Percentiles rank a stretch among this genome's conserved stretches.
Conservation (phyloP, 2,797 vertebrate species). For the Holocentrus rufus region DNA sequence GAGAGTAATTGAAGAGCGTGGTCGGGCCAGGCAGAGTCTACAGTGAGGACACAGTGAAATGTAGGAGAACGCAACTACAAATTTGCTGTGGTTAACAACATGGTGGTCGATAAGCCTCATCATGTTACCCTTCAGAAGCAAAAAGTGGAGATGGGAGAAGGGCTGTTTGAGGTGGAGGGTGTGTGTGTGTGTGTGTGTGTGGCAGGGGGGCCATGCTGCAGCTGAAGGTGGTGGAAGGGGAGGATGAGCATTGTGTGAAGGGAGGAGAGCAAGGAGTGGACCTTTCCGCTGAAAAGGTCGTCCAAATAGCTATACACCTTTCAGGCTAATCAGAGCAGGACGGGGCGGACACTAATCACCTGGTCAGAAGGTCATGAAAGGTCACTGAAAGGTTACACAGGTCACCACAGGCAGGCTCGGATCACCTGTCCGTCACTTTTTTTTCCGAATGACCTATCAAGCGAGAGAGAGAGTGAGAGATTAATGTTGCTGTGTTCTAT, state of each 20-base stretch:
- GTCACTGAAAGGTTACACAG: conserved; percentile 77
- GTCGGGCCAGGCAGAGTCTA: conserved; percentile 33
- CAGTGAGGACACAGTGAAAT: conserved; percentile 57
- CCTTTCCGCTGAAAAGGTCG: conserved; percentile 79
- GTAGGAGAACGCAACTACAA: conserved; percentile 68
- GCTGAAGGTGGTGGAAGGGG: conserved; percentile 52
- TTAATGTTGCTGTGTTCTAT: conserved; percentile 47
- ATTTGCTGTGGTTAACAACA: conserved; percentile 79
- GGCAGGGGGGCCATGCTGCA: conserved; percentile 35
- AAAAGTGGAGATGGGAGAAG: conserved; percentile 71
- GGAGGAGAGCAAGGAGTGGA: conserved; percentile 59
- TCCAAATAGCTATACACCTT: conserved; percentile 69
- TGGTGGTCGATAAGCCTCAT: conserved; percentile 76
- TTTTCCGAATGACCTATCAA: conserved; percentile 71
- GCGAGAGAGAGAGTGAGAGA: conserved; percentile 51
- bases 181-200: conserved; percentile 23
- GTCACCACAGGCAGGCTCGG: conserved; percentile 57
- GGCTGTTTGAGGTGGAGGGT: conserved; percentile 53
- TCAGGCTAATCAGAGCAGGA: conserved; percentile 73
- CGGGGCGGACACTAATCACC: conserved; percentile 69
- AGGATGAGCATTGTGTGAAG: conserved; percentile 38
- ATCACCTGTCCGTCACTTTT: conserved; percentile 76
- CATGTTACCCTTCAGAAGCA: conserved; percentile 79
- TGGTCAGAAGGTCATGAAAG: conserved; percentile 75
- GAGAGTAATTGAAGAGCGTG: conserved; percentile 55